phyloP scores from a whole-genome alignment of 2,888 invertebrate species.

The Lasioglossum lativentre region DNA sequence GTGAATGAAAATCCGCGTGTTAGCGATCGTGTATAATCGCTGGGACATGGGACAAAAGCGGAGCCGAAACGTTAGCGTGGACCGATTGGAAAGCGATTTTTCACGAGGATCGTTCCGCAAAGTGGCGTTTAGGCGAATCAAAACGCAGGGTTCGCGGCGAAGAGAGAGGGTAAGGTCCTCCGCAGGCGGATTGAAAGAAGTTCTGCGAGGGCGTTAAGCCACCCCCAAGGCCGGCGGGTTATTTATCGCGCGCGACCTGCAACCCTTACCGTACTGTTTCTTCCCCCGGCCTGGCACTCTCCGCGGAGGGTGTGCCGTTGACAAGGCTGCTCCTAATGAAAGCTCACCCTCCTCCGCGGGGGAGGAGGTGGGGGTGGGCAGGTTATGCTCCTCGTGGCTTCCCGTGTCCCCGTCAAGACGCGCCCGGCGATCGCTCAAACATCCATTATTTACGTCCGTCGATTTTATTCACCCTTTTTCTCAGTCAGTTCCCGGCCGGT shows the following conservation, averaged over 20 bases:
- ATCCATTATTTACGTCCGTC: conserved; percentile 63
- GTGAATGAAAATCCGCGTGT: too few relatives aligned
- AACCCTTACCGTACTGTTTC: conserved; percentile 78
- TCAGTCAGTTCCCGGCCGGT: conserved; percentile 8
- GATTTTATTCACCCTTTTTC: conserved; percentile 56
- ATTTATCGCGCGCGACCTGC: conserved; percentile 78
- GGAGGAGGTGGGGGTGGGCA: background rate
- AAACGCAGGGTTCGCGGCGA: conserved; percentile 31
- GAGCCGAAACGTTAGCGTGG: background rate
- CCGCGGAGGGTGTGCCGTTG: conserved; percentile 76
- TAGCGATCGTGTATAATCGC: background rate
- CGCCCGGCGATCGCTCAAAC: conserved; percentile 65
- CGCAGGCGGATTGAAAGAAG: conserved; percentile 63
- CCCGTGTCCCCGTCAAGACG: conserved; percentile 54
- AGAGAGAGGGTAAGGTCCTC: conserved; percentile 40
- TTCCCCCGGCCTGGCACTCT: conserved; percentile 58
- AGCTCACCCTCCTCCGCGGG: conserved; percentile 74
- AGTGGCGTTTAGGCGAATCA: conserved; percentile 48
- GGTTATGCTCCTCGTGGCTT: conserved; percentile 55
- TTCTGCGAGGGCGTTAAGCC: conserved; percentile 79
- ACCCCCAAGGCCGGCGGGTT: conserved; percentile 77
- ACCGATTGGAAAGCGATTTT: conserved; percentile 29
- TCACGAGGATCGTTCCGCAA: conserved; percentile 21
- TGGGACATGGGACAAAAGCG: background rate
- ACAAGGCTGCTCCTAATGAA: conserved; percentile 80